Percentiles rank a stretch among this genome's conserved stretches.
These are phyloP conservation scores for Nomia melanderi DNA, from an alignment of 1,140 invertebrate species.

Conservation along the genomic window DNA sequence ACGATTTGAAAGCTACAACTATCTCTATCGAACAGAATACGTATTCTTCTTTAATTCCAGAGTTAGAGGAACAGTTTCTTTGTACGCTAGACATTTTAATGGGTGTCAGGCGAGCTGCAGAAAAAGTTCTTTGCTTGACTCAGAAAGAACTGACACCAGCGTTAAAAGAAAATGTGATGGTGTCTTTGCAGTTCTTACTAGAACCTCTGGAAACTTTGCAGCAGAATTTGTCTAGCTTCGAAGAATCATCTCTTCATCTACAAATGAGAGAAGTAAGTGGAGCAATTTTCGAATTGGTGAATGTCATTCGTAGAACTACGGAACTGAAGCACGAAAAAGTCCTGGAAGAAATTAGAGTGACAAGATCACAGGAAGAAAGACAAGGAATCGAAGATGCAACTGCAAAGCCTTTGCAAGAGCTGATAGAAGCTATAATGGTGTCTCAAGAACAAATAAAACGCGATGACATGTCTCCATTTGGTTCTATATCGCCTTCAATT, in stretches of 20 bases:
- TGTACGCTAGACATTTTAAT: background rate
- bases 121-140: conserved; percentile 32
- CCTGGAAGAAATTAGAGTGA: conserved; percentile 12
- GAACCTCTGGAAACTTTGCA: conserved; percentile 38
- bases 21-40: conserved; percentile 8
- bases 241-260: background rate
- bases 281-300: background rate
- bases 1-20: conserved; percentile 47
- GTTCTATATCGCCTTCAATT: conserved; percentile 13
- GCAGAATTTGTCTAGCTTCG: background rate
- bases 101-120: conserved; percentile 28
- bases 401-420: conserved; percentile 64
- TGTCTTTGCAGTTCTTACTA: conserved; percentile 32
- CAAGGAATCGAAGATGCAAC: conserved; percentile 65
- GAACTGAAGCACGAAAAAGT: conserved; percentile 15
- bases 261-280: background rate
- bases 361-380: conserved; percentile 49
- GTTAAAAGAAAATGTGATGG: conserved; percentile 49
- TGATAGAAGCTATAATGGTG: conserved; percentile 68
- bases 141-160: conserved; percentile 41
- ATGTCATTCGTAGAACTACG: background rate
- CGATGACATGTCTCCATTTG: conserved; percentile 12
- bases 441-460: conserved; percentile 42
- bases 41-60: conserved; percentile 11
- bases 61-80: conserved; percentile 20